Conservation (phyloP, 2,888 invertebrate genomes). For the Chaitophorus viminalis region DNA sequence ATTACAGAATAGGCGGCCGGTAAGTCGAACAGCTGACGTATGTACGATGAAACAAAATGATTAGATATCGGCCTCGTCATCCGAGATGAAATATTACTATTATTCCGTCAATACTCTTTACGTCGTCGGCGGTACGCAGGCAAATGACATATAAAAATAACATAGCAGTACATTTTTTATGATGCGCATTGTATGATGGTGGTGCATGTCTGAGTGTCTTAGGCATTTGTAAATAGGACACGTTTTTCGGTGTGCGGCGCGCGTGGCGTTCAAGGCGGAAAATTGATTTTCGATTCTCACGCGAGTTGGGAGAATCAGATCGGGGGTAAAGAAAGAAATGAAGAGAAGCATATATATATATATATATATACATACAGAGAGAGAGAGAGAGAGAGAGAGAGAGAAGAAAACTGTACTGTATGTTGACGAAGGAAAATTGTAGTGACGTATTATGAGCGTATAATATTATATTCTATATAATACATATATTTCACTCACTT, state of each 20-base stretch:
- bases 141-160: background rate
- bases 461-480: background rate
- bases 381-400: too few relatives aligned
- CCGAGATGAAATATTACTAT: background rate
- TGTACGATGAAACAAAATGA: too few relatives aligned
- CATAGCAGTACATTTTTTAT: background rate
- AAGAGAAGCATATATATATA: too few relatives aligned
- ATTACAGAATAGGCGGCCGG: too few relatives aligned
- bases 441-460: slow-evolving; percentile 1
- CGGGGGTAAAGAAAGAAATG: background rate
- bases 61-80: background rate
- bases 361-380: too few relatives aligned
- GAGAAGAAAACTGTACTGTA: background rate
- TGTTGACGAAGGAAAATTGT: background rate
- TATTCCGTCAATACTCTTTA: background rate
- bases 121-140: background rate
- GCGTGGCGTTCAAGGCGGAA: slow-evolving; percentile 16
- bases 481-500: slow-evolving; percentile 70
- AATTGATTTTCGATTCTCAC: slow-evolving; percentile 35
- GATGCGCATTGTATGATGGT: background rate
- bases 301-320: background rate
- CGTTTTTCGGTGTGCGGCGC: background rate
- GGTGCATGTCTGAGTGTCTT: background rate
- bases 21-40: too few relatives aligned
- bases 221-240: slow-evolving; percentile 10